A percentile compares a stretch with the other conserved stretches of the same genome.
Evolutionary conservation across 2,888 invertebrate species (phyloP).

Genomic region (Clunio marinus): DNA sequence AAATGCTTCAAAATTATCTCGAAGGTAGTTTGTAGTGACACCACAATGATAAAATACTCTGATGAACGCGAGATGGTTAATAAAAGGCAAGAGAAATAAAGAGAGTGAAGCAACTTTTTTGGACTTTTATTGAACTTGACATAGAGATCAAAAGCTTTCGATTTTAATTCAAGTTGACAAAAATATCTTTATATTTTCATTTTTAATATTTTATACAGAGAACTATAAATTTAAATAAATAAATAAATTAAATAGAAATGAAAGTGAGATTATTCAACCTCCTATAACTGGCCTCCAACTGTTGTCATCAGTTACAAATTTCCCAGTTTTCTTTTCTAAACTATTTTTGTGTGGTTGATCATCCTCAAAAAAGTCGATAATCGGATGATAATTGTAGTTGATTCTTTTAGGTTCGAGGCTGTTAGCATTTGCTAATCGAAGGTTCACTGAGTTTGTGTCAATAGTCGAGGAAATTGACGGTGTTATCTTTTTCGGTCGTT

Average conservation of each 20-base stretch:
- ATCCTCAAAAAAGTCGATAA: slow-evolving; percentile 71
- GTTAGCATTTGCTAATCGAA: slow-evolving; percentile 29
- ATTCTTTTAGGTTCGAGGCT: slow-evolving; percentile 53
- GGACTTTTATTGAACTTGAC: too few relatives aligned
- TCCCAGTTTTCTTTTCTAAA: slow-evolving; percentile 23
- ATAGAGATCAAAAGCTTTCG: too few relatives aligned
- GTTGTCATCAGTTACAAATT: background rate
- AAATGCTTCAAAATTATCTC: too few relatives aligned
- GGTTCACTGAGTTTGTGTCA: slow-evolving; percentile 27
- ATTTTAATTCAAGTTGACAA: too few relatives aligned
- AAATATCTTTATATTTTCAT: too few relatives aligned
- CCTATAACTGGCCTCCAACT: slow-evolving; percentile 30
- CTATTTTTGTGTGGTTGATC: slow-evolving; percentile 17
- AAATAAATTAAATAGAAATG: slow-evolving; percentile 1
- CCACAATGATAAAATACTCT: too few relatives aligned
- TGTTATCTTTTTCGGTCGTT: slow-evolving; percentile 17
- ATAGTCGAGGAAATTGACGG: slow-evolving; percentile 26
- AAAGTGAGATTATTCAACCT: slow-evolving; percentile 56
- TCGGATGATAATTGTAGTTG: slow-evolving; percentile 79
- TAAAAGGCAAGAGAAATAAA: too few relatives aligned
- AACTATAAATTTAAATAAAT: slow-evolving; percentile 13
- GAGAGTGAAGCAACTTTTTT: too few relatives aligned
- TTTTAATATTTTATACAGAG: too few relatives aligned
- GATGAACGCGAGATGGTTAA: too few relatives aligned
- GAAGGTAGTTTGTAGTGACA: too few relatives aligned